A percentile compares a stretch with the other conserved stretches of the same genome.
Evolutionary conservation across 92 coral and sea anemone species (phyloP).

Genomic region (Chrysogorgia sp.): DNA sequence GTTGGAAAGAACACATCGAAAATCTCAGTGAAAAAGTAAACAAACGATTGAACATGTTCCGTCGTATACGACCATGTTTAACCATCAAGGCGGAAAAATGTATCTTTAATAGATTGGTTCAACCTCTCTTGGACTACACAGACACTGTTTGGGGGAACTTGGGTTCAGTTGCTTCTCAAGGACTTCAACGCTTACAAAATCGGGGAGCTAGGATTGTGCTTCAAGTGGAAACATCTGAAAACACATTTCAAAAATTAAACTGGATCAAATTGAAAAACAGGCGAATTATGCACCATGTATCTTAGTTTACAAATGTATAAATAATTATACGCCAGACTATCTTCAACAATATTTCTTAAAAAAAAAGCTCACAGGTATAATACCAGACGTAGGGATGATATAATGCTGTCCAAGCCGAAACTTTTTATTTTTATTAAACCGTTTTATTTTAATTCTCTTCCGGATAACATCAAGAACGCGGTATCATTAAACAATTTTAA

Average conservation of each 20-base stretch:
- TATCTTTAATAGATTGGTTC: conserved; percentile 2
- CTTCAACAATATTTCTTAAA: conserved; percentile 3
- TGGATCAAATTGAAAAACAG: conserved; percentile 2
- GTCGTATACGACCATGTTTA: conserved; percentile 22
- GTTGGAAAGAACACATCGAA: too few species aligned
- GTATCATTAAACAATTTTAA: too few species aligned
- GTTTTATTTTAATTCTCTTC: conserved; percentile 2
- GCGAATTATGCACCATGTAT: conserved; percentile 11
- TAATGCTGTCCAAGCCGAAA: conserved; percentile 3
- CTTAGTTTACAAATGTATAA: conserved; percentile 15
- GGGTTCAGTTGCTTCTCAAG: background rate
- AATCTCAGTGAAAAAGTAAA: too few species aligned
- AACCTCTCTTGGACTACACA: conserved; percentile 16
- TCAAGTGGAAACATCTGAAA: background rate
- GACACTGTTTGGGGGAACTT: conserved; percentile 20
- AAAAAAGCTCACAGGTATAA: conserved; percentile 19
- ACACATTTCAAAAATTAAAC: conserved; percentile 16
- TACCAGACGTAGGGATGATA: conserved; percentile 7
- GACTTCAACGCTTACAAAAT: conserved; percentile 20
- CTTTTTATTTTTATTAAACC: conserved; percentile 1
- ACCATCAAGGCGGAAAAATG: conserved; percentile 12
- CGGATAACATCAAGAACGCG: background rate
- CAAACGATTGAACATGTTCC: background rate
- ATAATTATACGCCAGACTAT: background rate
- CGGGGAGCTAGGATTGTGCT: conserved; percentile 9